Evolutionary conservation across 2,113 vertebrate species (phyloP).

Genomic region (Apus apus): DNA sequence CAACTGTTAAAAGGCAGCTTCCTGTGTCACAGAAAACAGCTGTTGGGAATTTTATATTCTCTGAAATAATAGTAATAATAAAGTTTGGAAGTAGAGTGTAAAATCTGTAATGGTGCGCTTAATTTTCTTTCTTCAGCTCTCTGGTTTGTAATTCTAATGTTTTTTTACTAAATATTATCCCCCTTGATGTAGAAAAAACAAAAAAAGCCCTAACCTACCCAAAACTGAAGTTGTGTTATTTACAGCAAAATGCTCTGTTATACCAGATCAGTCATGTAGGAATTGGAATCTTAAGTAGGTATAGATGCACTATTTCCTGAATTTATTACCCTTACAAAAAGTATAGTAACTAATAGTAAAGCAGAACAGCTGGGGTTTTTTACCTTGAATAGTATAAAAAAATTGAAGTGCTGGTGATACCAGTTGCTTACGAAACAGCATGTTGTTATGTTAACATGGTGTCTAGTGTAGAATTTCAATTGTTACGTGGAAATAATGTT

Average conservation of each 20-base stretch:
- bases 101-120: slow-evolving; percentile 22
- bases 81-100: background rate
- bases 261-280: background rate
- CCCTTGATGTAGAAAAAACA: slow-evolving; percentile 17
- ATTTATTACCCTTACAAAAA: slow-evolving; percentile 12
- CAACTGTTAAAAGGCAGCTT: background rate
- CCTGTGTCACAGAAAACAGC: background rate
- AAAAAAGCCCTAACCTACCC: background rate
- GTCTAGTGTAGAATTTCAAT: slow-evolving; percentile 33
- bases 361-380: slow-evolving; percentile 45
- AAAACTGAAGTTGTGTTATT: slow-evolving; percentile 29
- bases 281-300: background rate
- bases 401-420: background rate
- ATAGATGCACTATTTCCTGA: slow-evolving; percentile 14
- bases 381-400: slow-evolving; percentile 34
- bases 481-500: slow-evolving; percentile 13
- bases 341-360: slow-evolving; percentile 26
- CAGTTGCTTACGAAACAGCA: background rate
- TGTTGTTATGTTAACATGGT: slow-evolving; percentile 33
- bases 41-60: background rate
- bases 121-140: background rate
- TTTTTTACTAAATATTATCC: slow-evolving; percentile 31
- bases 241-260: background rate
- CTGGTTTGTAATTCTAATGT: background rate
- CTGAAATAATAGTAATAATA: background rate